These are phyloP conservation scores for Drosophila ustulata DNA, from an alignment of 2,888 invertebrate genomes.

Conservation along the genomic window DNA sequence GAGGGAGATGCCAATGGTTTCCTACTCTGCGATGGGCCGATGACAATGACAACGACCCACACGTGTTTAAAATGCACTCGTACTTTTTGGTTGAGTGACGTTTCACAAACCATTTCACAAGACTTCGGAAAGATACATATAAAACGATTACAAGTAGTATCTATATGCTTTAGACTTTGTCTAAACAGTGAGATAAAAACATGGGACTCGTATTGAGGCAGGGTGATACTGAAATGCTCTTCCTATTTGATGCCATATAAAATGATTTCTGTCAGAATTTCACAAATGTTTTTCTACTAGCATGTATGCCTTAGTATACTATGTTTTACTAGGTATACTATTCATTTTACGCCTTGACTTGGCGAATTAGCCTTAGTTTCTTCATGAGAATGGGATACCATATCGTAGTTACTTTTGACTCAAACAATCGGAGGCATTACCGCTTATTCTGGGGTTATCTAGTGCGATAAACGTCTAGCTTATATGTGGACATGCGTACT, in stretches of 20 bases:
- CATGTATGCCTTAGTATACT: neutral
- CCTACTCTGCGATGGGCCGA: conserved; percentile 6
- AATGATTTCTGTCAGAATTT: neutral
- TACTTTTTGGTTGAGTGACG: conserved; percentile 31
- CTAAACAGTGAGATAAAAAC: conserved; percentile 29
- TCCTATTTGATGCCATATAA: neutral
- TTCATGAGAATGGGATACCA: neutral
- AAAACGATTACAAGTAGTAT: conserved; percentile 28
- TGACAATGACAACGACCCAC: conserved; percentile 42
- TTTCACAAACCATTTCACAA: conserved; percentile 35
- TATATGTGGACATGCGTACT: conserved; percentile 8
- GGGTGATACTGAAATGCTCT: conserved; percentile 14
- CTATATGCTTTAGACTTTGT: conserved; percentile 23
- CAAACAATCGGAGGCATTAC: conserved; percentile 1
- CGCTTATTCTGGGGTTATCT: conserved; percentile 13
- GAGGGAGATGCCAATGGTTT: conserved; percentile 29
- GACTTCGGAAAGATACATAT: conserved; percentile 24
- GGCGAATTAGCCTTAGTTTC: neutral
- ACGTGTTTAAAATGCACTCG: conserved; percentile 39
- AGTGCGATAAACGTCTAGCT: conserved; percentile 25
- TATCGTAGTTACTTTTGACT: neutral
- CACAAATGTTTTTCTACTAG: neutral
- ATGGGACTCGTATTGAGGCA: conserved; percentile 13
- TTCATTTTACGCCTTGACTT: neutral
- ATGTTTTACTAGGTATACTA: neutral